Evolutionary conservation across 2,113 vertebrate genomes (phyloP).

Genomic region (Vicugna pacos): DNA sequence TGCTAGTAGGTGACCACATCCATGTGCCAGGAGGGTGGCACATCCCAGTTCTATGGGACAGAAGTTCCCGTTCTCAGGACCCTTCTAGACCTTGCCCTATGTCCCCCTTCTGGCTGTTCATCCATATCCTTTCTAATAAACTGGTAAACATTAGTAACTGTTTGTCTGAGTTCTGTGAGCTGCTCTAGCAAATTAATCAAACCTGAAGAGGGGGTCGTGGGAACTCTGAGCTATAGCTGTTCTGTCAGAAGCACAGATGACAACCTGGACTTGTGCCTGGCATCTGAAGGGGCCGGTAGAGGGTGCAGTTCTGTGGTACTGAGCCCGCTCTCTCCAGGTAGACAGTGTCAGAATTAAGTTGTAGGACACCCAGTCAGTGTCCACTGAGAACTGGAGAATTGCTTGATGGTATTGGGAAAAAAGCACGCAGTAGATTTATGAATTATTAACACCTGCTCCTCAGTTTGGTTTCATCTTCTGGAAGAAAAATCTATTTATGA

Average conservation of each 20-base stretch:
- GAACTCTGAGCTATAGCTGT: not conserved
- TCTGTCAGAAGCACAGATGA: not conserved
- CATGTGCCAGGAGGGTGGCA: no score
- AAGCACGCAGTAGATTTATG: not conserved
- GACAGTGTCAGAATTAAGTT: not conserved
- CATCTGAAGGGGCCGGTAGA: not conserved
- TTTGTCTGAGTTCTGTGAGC: not conserved
- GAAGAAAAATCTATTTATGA: conserved; percentile 43
- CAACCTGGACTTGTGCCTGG: not conserved
- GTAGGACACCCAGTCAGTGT: not conserved
- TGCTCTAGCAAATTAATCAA: not conserved
- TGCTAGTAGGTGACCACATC: not conserved
- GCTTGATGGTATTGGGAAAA: not conserved
- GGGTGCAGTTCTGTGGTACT: not conserved
- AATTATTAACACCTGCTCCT: not conserved
- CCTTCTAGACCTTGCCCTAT: not conserved
- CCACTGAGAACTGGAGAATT: not conserved
- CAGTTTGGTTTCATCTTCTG: conserved; percentile 38
- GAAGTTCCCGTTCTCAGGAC: not conserved
- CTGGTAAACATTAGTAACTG: not conserved
- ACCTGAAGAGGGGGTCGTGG: not conserved
- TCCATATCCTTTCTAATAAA: not conserved
- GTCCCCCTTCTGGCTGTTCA: not conserved
- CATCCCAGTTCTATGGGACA: not conserved
- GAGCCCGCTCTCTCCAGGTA: not conserved